phyloP scores from a whole-genome alignment of 2,113 vertebrate species.

The Noctilio leporinus region DNA sequence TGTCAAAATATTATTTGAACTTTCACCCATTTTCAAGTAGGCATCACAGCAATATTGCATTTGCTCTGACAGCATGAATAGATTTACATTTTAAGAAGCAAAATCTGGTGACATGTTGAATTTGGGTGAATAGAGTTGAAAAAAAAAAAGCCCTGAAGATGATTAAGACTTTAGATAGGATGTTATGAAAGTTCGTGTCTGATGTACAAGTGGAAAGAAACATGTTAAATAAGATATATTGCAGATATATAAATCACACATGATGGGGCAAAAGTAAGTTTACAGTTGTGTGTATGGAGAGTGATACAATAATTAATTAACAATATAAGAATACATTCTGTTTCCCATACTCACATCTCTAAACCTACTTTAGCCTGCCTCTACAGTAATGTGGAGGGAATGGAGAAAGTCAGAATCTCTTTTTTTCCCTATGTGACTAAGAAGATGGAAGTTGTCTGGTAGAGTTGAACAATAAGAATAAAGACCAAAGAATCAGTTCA shows the following conservation, averaged over 20 bases:
- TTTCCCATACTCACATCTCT: no score
- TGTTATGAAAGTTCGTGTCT: not conserved
- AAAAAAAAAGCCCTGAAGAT: not conserved
- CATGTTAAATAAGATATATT: not conserved
- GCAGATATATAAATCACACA: not conserved
- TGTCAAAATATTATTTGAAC: not conserved
- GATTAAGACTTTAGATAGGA: not conserved
- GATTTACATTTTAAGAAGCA: not conserved
- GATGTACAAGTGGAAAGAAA: not conserved
- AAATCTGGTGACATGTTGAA: not conserved
- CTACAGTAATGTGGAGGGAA: no score
- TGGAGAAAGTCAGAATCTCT: no score
- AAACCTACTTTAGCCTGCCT: no score
- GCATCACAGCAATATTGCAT: not conserved
- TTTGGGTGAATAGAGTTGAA: not conserved
- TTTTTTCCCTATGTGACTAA: not conserved
- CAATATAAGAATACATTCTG: no score
- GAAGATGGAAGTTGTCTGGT: not conserved
- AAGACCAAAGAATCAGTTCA: not conserved
- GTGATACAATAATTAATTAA: no score
- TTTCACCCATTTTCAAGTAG: not conserved
- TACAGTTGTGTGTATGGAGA: no score
- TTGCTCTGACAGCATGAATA: not conserved
- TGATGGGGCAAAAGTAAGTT: not conserved
- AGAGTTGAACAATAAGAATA: not conserved